Evolutionary conservation across 2,888 invertebrate genomes (phyloP), one percentile per base, ranked within the genome.

Genomic region (Latrodectus hesperus): DNA sequence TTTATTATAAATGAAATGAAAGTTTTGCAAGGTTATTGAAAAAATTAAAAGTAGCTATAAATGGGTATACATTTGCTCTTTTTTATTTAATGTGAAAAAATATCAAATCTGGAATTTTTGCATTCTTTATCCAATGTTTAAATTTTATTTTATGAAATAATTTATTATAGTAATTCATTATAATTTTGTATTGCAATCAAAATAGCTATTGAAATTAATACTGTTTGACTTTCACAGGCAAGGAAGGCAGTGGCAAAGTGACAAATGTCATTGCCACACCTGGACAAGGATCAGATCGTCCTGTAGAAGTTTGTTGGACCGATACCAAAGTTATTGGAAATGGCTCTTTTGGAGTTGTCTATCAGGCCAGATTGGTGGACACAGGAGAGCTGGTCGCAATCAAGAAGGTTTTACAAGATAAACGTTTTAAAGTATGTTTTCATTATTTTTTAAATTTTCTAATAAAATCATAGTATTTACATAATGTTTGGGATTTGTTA

Each of bases 291-390:
- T 96, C 97, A 92, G 99, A 99, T 94, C 95, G 97, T 93, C 98
- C 99, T 91, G 96, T 97, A 93, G 99, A 99, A 94, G 98, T 99
- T 92, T 97, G 98, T 93, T 99, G 99, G 94, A 98, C 98, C 91
- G 99, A 99, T 94, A 98, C 98, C 93, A 99, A 98, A 95, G 98
- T 99, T 91, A 99, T 99, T 93, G 99, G 99, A 91, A 99, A 99
- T 95, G 99, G 99, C 93, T 99, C 99, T 94, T 99, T 99, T 94
- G 99, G 99, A 91, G 99, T 99, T 93, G 99, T 99, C 90, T 99
- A 99, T 94, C 98, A 99, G 93, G 99, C 99, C 91, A 98, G 97
- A 94, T 94, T 99, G 91, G 97, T 97, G 93, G 98, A 98, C 93
- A 96, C 96, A 91, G 96, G 96, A 91, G 99, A 99, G 93, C 95